Conservation (phyloP, 37 sponge, comb jelly and placozoan genomes). For the Beroe forskalii region DNA sequence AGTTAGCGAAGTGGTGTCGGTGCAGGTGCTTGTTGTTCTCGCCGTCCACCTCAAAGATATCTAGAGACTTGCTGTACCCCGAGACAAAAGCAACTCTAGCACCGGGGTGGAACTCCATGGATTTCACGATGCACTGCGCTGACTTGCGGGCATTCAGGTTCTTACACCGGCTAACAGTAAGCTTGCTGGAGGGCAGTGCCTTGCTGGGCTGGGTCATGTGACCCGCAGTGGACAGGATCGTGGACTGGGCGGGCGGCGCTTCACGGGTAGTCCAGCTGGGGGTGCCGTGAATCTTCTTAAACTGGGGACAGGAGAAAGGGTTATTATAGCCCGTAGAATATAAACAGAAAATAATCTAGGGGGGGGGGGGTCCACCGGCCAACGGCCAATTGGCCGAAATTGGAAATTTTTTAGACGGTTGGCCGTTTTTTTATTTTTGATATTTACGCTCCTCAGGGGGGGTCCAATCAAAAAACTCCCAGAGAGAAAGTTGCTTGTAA, state of each 20-base stretch:
- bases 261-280: slow-evolving; percentile 27
- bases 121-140: slow-evolving; percentile 44
- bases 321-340: too few relatives aligned
- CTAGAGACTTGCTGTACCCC: slow-evolving; percentile 37
- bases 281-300: slow-evolving; percentile 51
- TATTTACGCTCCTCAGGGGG: too few relatives aligned
- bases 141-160: slow-evolving; percentile 25
- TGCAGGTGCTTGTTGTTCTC: slow-evolving; percentile 63
- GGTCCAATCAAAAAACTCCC: neutral
- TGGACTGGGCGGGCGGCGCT: neutral
- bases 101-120: slow-evolving; percentile 41
- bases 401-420: too few relatives aligned
- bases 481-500: too few relatives aligned
- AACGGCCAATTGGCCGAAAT: too few relatives aligned
- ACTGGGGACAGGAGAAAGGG: too few relatives aligned
- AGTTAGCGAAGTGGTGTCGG: slow-evolving; percentile 46
- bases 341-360: too few relatives aligned
- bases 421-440: too few relatives aligned
- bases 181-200: slow-evolving; percentile 15
- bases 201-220: slow-evolving; percentile 50
- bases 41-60: slow-evolving; percentile 53
- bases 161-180: slow-evolving; percentile 48
- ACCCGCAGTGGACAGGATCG: slow-evolving; percentile 28
- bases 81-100: slow-evolving; percentile 19
- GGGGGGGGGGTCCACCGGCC: too few relatives aligned